Conservation (phyloP, 2,888 invertebrate species). For the Callyntrura sp. region DNA sequence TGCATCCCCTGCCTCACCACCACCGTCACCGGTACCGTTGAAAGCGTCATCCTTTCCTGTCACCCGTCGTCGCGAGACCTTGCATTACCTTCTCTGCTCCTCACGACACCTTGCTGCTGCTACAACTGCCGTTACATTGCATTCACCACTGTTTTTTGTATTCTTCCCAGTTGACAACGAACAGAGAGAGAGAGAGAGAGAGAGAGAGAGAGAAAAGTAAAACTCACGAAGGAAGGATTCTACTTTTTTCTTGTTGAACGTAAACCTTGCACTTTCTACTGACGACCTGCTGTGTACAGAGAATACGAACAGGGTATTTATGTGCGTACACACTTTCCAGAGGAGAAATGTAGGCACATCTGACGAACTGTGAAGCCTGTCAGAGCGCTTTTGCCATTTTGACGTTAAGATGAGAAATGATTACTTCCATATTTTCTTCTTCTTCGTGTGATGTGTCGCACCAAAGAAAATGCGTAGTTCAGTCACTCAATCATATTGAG, state of each 20-base stretch:
- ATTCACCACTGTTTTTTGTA: constrained; percentile 25
- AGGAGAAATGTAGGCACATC: background rate
- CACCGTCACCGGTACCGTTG: constrained; percentile 33
- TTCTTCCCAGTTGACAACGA: constrained; percentile 40
- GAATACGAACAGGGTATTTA: background rate
- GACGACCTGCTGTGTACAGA: constrained; percentile 8
- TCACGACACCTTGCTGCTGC: background rate
- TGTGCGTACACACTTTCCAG: background rate
- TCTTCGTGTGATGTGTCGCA: constrained; percentile 44
- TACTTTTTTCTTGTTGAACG: constrained; percentile 26
- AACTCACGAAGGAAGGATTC: constrained; percentile 50
- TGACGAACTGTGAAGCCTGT: constrained; percentile 62
- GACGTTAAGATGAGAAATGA: constrained; percentile 78
- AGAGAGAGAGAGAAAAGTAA: constrained; percentile 12
- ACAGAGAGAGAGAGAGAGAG: too few relatives aligned
- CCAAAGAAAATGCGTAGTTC: constrained; percentile 47
- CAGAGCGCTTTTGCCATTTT: constrained; percentile 69
- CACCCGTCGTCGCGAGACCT: constrained; percentile 65
- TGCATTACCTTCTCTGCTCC: constrained; percentile 14
- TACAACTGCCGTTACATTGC: background rate
- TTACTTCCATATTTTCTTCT: constrained; percentile 64
- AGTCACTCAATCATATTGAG: constrained; percentile 56
- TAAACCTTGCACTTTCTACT: constrained; percentile 36
- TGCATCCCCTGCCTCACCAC: constrained; percentile 1
- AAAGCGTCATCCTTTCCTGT: constrained; percentile 75